phyloP scores from a whole-genome alignment of 2,797 vertebrate species.

The Sibirionetta formosa region DNA sequence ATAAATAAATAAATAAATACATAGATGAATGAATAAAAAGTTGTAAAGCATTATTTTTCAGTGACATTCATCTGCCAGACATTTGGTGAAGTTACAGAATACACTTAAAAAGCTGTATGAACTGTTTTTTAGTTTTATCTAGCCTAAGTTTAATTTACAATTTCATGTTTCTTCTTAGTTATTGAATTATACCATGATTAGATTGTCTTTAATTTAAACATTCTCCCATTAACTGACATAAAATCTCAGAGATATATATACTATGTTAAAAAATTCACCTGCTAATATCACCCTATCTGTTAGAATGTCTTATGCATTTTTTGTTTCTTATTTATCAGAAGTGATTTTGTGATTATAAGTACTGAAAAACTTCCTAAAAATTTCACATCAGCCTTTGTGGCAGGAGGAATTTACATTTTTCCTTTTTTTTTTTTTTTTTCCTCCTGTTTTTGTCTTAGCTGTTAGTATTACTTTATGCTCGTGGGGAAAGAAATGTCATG shows the following conservation, averaged over 20 bases:
- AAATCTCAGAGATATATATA: neutral
- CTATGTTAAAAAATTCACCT: neutral
- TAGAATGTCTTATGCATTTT: neutral
- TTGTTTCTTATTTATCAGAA: neutral
- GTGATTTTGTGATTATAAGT: neutral
- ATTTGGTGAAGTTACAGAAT: neutral
- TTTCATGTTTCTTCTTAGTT: neutral
- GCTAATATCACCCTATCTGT: neutral
- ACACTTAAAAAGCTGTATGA: neutral
- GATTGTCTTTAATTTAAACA: neutral
- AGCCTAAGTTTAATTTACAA: neutral
- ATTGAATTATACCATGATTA: neutral
- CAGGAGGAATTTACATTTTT: neutral
- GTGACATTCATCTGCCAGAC: neutral
- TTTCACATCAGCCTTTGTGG: neutral
- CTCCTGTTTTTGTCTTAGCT: neutral
- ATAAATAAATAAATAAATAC: too few relatives aligned
- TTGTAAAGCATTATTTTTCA: neutral
- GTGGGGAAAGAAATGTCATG: neutral
- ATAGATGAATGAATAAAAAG: neutral
- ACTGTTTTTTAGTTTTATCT: neutral
- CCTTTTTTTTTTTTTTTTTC: neutral
- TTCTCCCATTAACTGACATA: neutral
- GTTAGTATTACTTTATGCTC: neutral
- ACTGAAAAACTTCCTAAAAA: neutral